phyloP scores from a whole-genome alignment of 1,140 invertebrate genomes.

The Callitettix versicolor region DNA sequence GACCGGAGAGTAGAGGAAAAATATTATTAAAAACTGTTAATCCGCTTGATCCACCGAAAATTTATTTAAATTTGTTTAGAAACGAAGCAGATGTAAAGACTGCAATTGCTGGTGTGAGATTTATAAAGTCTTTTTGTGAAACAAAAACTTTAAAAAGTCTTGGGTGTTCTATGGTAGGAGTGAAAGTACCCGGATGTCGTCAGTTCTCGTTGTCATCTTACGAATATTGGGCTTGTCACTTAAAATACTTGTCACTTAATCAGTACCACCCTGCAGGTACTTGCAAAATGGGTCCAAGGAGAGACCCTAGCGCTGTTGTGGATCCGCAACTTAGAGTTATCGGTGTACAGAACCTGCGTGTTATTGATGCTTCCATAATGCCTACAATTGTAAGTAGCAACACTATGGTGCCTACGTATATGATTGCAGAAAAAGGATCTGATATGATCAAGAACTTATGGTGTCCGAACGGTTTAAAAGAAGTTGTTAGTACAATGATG shows the following conservation, averaged over 20 bases:
- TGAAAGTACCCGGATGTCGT: slow-evolving; percentile 49
- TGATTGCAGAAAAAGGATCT: slow-evolving; percentile 18
- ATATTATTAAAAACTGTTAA: slow-evolving; percentile 53
- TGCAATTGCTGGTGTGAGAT: slow-evolving; percentile 38
- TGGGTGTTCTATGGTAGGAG: slow-evolving; percentile 32
- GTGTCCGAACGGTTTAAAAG: background rate
- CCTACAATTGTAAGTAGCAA: slow-evolving; percentile 34
- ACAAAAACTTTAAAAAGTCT: slow-evolving; percentile 24
- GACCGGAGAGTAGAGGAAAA: slow-evolving; percentile 74
- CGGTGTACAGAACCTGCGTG: slow-evolving; percentile 37
- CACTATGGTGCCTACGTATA: slow-evolving; percentile 37
- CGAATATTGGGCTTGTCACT: slow-evolving; percentile 46
- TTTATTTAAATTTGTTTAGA: slow-evolving; percentile 69
- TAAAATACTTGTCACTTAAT: slow-evolving; percentile 6
- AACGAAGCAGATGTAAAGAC: slow-evolving; percentile 53
- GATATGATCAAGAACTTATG: slow-evolving; percentile 17
- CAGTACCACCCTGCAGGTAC: slow-evolving; percentile 28
- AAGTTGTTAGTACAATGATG: too few relatives aligned
- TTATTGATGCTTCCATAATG: slow-evolving; percentile 44
- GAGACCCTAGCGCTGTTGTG: slow-evolving; percentile 43
- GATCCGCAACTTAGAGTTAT: slow-evolving; percentile 36
- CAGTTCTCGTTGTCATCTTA: slow-evolving; percentile 48
- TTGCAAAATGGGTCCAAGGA: slow-evolving; percentile 37
- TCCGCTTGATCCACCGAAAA: slow-evolving; percentile 55
- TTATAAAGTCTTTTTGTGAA: slow-evolving; percentile 7